A percentile compares a stretch with the other conserved stretches of the same genome.
Conservation (phyloP, 2,113 vertebrate genomes). For the Xiphophorus maculatus region DNA sequence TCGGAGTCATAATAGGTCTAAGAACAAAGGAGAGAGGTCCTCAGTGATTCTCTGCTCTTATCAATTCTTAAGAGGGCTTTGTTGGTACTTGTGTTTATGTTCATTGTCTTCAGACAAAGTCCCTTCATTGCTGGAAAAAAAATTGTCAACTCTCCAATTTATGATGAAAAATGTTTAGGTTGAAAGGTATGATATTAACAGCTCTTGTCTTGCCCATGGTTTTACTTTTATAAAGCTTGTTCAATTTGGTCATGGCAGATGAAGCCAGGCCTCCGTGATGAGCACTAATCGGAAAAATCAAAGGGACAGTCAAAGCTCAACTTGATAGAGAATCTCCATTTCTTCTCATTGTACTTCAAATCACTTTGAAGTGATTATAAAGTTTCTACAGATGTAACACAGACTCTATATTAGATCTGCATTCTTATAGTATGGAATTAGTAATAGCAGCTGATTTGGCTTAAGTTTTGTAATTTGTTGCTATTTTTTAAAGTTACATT, state of each 20-base stretch:
- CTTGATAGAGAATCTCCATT: too few relatives aligned
- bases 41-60: slow-evolving; percentile 51
- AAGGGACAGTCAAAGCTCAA: too few relatives aligned
- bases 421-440: not conserved
- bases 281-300: too few relatives aligned
- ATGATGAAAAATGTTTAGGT: too few relatives aligned
- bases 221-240: not conserved
- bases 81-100: slow-evolving; percentile 7
- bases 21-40: slow-evolving; percentile 38
- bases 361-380: too few relatives aligned
- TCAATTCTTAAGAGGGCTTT: slow-evolving; percentile 37
- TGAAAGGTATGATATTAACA: not conserved
- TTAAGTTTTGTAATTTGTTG: not conserved
- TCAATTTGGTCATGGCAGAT: not conserved
- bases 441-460: not conserved
- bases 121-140: too few relatives aligned
- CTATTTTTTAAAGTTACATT: not conserved
- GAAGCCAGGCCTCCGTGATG: not conserved
- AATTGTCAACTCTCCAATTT: too few relatives aligned
- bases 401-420: not conserved
- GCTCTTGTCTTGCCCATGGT: not conserved
- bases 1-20: slow-evolving; percentile 33
- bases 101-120: slow-evolving; percentile 11
- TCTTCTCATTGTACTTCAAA: too few relatives aligned
- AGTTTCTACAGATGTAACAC: too few relatives aligned